phyloP scores from a whole-genome alignment of 2,888 invertebrate species.

The Lasioglossum pauxillum region DNA sequence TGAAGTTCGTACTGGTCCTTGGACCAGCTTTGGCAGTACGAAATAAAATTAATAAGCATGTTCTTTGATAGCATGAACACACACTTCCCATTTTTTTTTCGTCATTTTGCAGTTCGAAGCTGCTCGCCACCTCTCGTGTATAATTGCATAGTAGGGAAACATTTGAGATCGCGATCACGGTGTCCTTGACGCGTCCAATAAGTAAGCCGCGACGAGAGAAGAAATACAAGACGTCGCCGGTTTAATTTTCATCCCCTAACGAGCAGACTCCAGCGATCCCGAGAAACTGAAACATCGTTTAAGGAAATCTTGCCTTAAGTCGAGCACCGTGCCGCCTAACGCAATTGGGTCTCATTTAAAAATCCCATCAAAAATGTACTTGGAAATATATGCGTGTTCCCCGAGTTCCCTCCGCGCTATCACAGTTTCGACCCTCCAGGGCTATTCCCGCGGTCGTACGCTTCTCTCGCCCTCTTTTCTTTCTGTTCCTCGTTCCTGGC shows the following conservation, averaged over 20 bases:
- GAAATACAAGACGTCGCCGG: conserved; percentile 54
- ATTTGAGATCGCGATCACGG: conserved; percentile 29
- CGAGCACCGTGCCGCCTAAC: conserved; percentile 77
- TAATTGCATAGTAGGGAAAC: background rate
- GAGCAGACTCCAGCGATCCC: conserved; percentile 56
- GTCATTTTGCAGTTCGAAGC: background rate
- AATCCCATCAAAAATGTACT: conserved; percentile 83
- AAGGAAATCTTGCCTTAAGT: conserved; percentile 79
- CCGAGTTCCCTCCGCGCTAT: conserved; percentile 34
- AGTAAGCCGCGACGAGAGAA: conserved; percentile 39
- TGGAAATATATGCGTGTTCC: conserved; percentile 67
- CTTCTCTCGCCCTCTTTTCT: background rate
- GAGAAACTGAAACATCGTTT: conserved; percentile 76
- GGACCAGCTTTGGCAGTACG: too few species aligned
- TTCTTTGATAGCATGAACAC: background rate
- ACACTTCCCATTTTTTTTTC: background rate
- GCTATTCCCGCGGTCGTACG: conserved; percentile 61
- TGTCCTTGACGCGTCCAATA: conserved; percentile 31
- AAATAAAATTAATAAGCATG: background rate
- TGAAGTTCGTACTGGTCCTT: too few species aligned
- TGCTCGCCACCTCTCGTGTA: background rate
- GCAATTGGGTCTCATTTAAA: conserved; percentile 84
- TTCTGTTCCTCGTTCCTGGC: conserved; percentile 35
- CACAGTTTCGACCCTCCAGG: conserved; percentile 58
- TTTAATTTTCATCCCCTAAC: conserved; percentile 68